These are phyloP conservation scores for Uropetala carovei DNA, from an alignment of 2,888 invertebrate species.

Conservation along the genomic window DNA sequence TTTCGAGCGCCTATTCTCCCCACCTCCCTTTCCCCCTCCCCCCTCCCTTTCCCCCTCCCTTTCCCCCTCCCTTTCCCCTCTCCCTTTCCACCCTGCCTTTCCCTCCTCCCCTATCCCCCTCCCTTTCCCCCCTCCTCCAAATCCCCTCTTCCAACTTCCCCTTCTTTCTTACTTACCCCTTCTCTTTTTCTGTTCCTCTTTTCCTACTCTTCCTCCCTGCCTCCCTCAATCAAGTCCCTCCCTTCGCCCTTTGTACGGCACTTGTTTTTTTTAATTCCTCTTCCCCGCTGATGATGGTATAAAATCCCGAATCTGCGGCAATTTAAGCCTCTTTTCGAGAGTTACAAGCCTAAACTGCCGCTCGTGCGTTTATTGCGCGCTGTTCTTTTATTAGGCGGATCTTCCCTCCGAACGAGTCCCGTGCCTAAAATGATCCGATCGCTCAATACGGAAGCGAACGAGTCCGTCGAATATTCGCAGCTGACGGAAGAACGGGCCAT, in stretches of 20 bases:
- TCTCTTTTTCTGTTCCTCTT: background rate
- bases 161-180: background rate
- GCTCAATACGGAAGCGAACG: background rate
- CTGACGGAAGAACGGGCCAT: background rate
- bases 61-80: background rate
- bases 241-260: background rate
- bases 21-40: background rate
- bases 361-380: background rate
- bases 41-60: background rate
- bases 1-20: background rate
- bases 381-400: background rate
- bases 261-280: constrained; percentile 10
- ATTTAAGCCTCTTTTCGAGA: constrained; percentile 48
- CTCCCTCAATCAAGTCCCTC: background rate
- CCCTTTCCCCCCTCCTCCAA: background rate
- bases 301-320: constrained; percentile 51
- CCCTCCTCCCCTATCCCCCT: background rate
- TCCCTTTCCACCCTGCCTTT: background rate
- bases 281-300: constrained; percentile 18
- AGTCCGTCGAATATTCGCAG: background rate
- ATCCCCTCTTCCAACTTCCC: background rate
- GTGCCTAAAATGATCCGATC: background rate
- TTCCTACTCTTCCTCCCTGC: background rate
- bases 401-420: background rate
- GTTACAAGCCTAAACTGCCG: constrained; percentile 24